Evolutionary conservation across 2,797 vertebrate species (phyloP), one percentile per base, ranked within the genome.

Genomic region (Brotogeris chrysoptera): DNA sequence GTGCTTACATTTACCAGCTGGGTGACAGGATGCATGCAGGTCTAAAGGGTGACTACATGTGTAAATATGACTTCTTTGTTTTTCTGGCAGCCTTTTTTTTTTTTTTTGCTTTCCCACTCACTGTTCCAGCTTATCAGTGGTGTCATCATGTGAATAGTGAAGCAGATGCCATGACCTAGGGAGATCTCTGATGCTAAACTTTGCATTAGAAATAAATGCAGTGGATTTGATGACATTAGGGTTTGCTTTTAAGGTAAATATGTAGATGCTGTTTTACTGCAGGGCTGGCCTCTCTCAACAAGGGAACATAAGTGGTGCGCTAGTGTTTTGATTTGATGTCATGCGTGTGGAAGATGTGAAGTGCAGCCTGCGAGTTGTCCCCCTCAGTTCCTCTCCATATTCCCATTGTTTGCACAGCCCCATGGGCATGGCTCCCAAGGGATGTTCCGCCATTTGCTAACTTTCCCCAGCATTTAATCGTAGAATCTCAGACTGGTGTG

Each of bases 251-350:
- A 30, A 8, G 52, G 32, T 25, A 20, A 25, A 21, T 16, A 5
- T 0, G 5, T 7, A 9, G 25, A 21, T 55, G 49, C 16, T 2
- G 1, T 27, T 68, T 64, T 61, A n/a, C 39, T 79, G 57, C 69
- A 43, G 36, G 32, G 16, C 20, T 71, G 78, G 49, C 43, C 36
- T 41, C 61, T 32, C 5, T 12, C 61, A 63, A 43, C 36, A 5
- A 18, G 57, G 17, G 57, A 50, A 61, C 46, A 24, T 6, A 6
- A 79, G 76, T 46, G 5, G 5, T 1, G 8, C 0, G 1, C 27
- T 68, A 0, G 1, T 11, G 1, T 47, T 52, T 14, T 6, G 0
- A 0, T 52, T 14, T 7, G 0, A 0, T 13, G 30, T 49, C 47
- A 1, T 0, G 0, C 0, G 0, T 11, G 21, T 21, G 64, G 15